Evolutionary conservation across 2,888 invertebrate genomes (phyloP), one percentile per base, ranked within the genome.

Genomic region (Epirrhoe tristata): DNA sequence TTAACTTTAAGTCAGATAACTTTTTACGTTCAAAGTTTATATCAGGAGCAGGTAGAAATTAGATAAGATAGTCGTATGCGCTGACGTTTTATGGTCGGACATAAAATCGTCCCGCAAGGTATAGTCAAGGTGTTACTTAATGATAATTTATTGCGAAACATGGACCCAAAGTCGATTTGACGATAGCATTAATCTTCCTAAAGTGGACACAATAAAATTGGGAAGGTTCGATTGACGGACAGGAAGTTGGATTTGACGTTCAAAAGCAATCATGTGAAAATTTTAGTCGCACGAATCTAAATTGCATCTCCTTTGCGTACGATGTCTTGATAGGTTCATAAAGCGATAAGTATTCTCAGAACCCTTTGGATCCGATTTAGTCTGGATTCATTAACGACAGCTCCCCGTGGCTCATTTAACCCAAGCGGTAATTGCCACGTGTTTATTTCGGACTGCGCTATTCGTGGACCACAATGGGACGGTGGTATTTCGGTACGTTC

Each of bases 381-480:
- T 83, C 91, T 93, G 93, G 92, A 92, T 91, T 88, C 91, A 91
- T 93, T 92, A 93, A 90, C 91, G 91, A 87, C 86, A 84, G 87
- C 86, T 86, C 83, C 89, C 88, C 84, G 87, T 89, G 93, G 87
- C 91, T 93, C 93, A 93, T 93, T 93, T 92, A 92, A 91, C 91
- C 88, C 90, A 90, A 81, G 88, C 89, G 92, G 91, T 93, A 93
- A 93, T 93, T 93, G 93, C 93, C 89, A 93, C 91, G 93, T 93
- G 93, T 90, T 91, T 93, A 92, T 93, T 92, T 91, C 87, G 79
- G 87, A 86, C 85, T 87, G 80, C 81, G 88, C 92, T 93, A 93
- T 91, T 92, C 91, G 90, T 92, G 91, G 82, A 87, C 84, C 88
- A 93, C 93, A 93, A 93, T 93, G 92, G 92, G 90, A 92, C 91